These are phyloP conservation scores for Rissa tridactyla DNA, from an alignment of 2,113 vertebrate genomes.

Conservation along the genomic window DNA sequence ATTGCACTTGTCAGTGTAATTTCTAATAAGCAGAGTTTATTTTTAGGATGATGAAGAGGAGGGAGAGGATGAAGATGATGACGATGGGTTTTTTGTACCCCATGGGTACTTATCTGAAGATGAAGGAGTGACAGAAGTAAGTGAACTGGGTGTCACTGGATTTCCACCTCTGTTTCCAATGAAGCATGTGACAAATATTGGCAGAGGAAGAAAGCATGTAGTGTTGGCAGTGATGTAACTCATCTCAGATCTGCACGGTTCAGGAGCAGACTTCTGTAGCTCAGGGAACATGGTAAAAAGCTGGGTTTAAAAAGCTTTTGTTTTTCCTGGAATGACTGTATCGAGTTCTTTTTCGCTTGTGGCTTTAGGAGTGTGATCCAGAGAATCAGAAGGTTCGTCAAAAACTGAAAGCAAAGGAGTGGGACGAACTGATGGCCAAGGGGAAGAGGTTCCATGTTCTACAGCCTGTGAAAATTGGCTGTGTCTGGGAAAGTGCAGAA, in stretches of 20 bases:
- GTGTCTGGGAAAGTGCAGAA: constrained; percentile 79
- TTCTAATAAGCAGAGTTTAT: not conserved
- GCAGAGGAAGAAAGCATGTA: not conserved
- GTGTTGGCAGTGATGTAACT: not conserved
- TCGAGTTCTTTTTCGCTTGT: rapidly evolving
- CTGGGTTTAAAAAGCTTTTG: not conserved
- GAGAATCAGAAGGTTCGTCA: constrained; percentile 94
- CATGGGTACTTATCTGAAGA: constrained; percentile 97
- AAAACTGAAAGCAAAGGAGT: constrained; percentile 92
- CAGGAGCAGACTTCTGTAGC: not conserved
- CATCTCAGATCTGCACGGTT: not conserved
- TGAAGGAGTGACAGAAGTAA: constrained; percentile 88
- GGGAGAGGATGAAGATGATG: constrained; percentile 90
- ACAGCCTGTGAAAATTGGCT: constrained; percentile 86
- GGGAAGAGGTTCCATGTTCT: constrained; percentile 86
- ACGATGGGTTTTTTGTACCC: constrained; percentile 97
- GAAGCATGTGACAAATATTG: not conserved
- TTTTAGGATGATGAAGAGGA: constrained; percentile 92
- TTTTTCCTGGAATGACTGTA: not conserved
- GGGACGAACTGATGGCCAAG: constrained; percentile 93
- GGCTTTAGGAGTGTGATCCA: constrained; percentile 83
- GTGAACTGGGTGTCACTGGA: not conserved
- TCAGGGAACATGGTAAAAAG: not conserved
- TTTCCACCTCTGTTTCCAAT: not conserved
- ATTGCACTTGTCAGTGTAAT: rapidly evolving